Conservation (phyloP, 1,140 invertebrate species). For the Rhizoglyphus robini region DNA sequence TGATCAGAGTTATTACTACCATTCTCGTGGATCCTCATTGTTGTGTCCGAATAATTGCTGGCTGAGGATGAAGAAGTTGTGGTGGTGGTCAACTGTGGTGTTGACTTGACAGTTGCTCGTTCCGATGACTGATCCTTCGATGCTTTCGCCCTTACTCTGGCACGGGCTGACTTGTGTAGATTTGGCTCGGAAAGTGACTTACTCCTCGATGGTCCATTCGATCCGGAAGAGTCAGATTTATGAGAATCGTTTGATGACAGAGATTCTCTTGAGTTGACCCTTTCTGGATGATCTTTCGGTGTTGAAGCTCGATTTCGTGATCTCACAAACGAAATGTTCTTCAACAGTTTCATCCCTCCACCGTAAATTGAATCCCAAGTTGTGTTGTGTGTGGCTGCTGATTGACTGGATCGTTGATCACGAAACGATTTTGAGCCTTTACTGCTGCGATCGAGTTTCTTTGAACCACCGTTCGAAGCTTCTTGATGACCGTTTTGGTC, state of each 20-base stretch:
- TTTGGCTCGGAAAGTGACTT: background rate
- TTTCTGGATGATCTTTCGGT: background rate
- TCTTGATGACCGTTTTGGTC: no score
- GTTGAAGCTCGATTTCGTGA: background rate
- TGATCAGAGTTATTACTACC: background rate
- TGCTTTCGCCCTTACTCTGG: background rate
- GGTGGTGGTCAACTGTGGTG: background rate
- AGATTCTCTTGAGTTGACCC: background rate
- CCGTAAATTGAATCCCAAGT: background rate
- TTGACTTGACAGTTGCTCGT: background rate
- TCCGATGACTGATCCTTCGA: no score
- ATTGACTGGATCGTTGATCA: background rate
- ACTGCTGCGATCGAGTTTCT: background rate
- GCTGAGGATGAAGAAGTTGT: no score
- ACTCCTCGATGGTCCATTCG: background rate
- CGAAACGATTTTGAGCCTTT: conserved; percentile 9
- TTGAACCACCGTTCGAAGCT: background rate
- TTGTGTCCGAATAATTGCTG: no score
- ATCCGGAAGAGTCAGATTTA: no score
- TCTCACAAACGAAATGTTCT: conserved; percentile 1
- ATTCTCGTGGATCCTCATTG: no score
- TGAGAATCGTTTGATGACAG: no score
- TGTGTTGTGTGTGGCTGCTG: background rate
- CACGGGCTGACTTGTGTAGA: background rate
- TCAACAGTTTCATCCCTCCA: conserved; percentile 1